Evolutionary conservation across 2,113 vertebrate species (phyloP).

Genomic region (Muntiacus reevesi): DNA sequence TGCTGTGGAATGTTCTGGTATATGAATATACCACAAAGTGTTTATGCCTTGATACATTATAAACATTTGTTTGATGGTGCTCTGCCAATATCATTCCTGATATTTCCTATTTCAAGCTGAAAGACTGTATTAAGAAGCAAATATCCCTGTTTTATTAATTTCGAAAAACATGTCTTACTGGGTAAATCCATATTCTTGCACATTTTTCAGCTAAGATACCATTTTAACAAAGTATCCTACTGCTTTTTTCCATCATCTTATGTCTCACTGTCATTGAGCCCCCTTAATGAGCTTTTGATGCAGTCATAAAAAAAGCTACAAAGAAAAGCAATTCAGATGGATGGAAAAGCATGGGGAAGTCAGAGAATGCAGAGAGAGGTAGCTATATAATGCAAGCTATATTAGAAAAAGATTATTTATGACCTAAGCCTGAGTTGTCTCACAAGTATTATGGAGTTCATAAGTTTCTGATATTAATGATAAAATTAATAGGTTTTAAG

Average conservation of each 20-base stretch:
- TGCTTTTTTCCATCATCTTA: background rate
- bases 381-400: background rate
- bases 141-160: background rate
- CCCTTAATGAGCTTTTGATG: background rate
- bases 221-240: background rate
- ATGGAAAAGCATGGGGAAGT: background rate
- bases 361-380: background rate
- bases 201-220: background rate
- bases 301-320: background rate
- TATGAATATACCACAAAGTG: background rate
- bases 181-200: background rate
- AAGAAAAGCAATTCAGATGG: background rate
- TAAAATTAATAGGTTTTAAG: background rate
- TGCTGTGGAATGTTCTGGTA: background rate
- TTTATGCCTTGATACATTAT: background rate
- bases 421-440: background rate
- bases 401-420: background rate
- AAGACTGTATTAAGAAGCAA: background rate
- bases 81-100: background rate
- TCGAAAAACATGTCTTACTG: background rate
- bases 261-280: background rate
- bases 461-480: slow-evolving; percentile 19
- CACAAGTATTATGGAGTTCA: background rate
- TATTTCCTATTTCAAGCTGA: background rate
- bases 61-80: background rate